Evolutionary conservation across 1,140 invertebrate genomes (phyloP), one percentile per base, ranked within the genome.

Genomic region (Fopius arisanus): DNA sequence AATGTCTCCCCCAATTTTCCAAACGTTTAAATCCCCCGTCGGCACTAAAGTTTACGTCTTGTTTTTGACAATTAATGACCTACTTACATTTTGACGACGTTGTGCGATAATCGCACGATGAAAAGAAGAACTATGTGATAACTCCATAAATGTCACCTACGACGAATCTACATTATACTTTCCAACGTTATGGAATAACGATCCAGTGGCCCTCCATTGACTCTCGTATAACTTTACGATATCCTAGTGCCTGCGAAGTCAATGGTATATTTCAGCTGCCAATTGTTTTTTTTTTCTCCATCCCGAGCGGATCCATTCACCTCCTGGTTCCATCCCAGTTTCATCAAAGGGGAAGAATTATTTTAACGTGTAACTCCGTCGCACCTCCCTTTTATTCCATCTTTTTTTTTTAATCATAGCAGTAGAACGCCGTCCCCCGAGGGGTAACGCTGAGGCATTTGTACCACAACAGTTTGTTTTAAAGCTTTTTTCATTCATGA

Each of bases 171-270:
- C 69, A 72, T 73, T 65, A 72, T 74, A 77, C 72, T 76, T 77
- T 77, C 72, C 75, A 77, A 77, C 75, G 72, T 72, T 74, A 71
- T 68, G 72, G 75, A 73, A 72, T 76, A 74, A 67, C 67, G 48
- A 68, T n/a, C 16, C 29, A 65, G 62, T 31, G 29, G 26, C 28
- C 33, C 28, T 65, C 29, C 29, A 65, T 31, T 65, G n/a, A 3
- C 26, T 12, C 29, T 65, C 28, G 26, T 31, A 33, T 65, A 29
- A 29, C 29, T 65, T 31, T 29, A 31, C 29, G 62, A 65, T 65
- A 65, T 19, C 14, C 28, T 65, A 33, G 43, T 31, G 33, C 33
- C 2, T 68, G 43, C 51, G 28, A 26, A 66, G 23, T 26, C 37
- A 48, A 23, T 31, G 41, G 33, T 65, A 51, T 63, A 19, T 66